phyloP scores from a whole-genome alignment of 2,797 vertebrate genomes.

The Acridotheres tristis region DNA sequence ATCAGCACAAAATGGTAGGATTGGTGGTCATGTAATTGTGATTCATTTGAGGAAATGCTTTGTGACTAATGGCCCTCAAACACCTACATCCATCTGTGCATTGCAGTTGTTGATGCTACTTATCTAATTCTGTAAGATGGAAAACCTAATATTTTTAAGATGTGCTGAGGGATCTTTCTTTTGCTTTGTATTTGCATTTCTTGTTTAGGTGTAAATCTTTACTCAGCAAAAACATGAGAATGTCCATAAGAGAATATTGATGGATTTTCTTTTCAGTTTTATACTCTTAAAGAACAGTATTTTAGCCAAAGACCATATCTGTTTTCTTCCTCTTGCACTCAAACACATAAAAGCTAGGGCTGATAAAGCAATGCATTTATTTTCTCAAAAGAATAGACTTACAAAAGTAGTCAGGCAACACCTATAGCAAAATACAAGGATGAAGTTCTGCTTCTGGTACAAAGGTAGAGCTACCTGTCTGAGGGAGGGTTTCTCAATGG shows the following conservation, averaged over 20 bases:
- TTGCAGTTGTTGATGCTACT: neutral
- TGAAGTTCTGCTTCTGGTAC: neutral
- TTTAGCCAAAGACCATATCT: neutral
- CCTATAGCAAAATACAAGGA: neutral
- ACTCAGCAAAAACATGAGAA: neutral
- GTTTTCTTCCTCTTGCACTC: neutral
- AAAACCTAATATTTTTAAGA: neutral
- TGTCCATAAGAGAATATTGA: neutral
- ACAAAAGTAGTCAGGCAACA: neutral
- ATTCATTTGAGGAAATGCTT: constrained; percentile 33
- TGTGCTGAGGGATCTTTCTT: neutral
- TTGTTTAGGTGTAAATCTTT: neutral
- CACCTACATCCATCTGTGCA: neutral
- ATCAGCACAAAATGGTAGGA: neutral
- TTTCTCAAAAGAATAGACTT: neutral
- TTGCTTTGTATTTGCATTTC: neutral
- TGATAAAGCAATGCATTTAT: neutral
- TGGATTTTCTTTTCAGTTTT: neutral
- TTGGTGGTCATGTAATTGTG: neutral
- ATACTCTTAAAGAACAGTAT: neutral
- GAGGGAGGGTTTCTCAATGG: neutral
- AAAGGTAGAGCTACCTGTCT: neutral
- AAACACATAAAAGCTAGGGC: neutral
- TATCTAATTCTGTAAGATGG: neutral
- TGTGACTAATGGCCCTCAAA: constrained; percentile 24